phyloP scores from a whole-genome alignment of 1,140 invertebrate species.

The Hylaeus anthracinus region DNA sequence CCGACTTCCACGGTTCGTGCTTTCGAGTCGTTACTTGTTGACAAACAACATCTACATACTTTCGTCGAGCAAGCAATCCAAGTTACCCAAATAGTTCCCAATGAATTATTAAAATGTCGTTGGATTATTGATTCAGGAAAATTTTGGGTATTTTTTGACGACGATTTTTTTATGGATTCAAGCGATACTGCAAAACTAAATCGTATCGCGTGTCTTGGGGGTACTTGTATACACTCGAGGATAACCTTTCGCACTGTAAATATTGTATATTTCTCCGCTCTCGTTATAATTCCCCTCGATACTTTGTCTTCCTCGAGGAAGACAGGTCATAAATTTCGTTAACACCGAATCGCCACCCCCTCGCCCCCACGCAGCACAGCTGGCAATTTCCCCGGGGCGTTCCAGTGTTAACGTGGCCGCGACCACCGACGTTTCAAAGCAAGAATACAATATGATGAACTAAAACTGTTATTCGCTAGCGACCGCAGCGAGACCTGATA shows the following conservation, averaged over 20 bases:
- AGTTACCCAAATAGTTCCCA: constrained; percentile 15
- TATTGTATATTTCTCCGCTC: background rate
- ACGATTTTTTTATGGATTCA: no score
- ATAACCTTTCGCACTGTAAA: background rate
- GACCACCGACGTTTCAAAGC: constrained; percentile 42
- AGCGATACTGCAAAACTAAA: no score
- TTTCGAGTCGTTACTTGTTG: constrained; percentile 33
- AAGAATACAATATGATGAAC: constrained; percentile 59
- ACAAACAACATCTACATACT: constrained; percentile 22
- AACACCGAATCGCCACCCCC: background rate
- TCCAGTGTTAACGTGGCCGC: background rate
- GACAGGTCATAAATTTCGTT: background rate
- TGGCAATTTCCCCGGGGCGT: constrained; percentile 5
- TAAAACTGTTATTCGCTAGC: constrained; percentile 57
- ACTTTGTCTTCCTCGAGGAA: background rate
- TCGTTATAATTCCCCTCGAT: background rate
- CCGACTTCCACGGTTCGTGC: constrained; percentile 41
- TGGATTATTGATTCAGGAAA: no score
- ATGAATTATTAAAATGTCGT: constrained; percentile 45
- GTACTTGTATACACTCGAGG: no score
- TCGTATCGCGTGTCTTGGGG: no score
- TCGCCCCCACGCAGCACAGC: no score
- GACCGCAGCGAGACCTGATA: constrained; percentile 61
- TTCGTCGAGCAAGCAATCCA: background rate
- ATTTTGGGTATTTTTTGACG: no score